Base-by-base conservation (phyloP, 1,140 invertebrate genomes). In the Thaumatotibia leucotreta region DNA sequence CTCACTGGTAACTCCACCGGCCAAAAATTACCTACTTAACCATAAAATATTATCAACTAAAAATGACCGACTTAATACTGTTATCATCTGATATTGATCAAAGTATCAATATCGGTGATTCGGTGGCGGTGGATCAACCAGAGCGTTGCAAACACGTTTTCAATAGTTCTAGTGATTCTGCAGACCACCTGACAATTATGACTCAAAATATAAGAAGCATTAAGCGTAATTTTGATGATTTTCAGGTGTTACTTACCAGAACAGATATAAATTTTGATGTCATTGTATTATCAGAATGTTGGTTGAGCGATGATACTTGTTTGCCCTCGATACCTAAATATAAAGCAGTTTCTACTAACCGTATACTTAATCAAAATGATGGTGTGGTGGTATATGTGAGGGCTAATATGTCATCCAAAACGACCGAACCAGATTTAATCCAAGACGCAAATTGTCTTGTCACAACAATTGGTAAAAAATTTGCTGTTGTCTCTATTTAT, bases 121-220 rank as follows among this genome's bases (percentile, higher is more conserved):
- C n/a, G n/a, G n/a, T n/a, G n/a, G n/a, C n/a, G n/a, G n/a, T n/a
- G n/a, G n/a, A n/a, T n/a, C n/a, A n/a, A n/a, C n/a, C n/a, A n/a
- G n/a, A n/a, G n/a, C n/a, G n/a, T n/a, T n/a, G n/a, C n/a, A n/a
- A n/a, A n/a, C n/a, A n/a, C n/a, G n/a, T n/a, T n/a, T n/a, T n/a
- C n/a, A n/a, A n/a, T n/a, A n/a, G n/a, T n/a, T n/a, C n/a, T n/a
- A n/a, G n/a, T n/a, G n/a, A n/a, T n/a, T n/a, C n/a, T n/a, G n/a
- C n/a, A n/a, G n/a, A n/a, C n/a, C n/a, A n/a, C n/a, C n/a, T n/a
- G n/a, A n/a, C n/a, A n/a, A n/a, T n/a, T n/a, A n/a, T n/a, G n/a
- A 33, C 32, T 1, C 45, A 54, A 23, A 74, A 74, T 49, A 72
- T 74, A 33, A 71, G 73, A 39, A 72, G 74, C 29, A 70, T 73